phyloP scores from a whole-genome alignment of 2,888 invertebrate genomes.

The Yponomeuta malinellus region DNA sequence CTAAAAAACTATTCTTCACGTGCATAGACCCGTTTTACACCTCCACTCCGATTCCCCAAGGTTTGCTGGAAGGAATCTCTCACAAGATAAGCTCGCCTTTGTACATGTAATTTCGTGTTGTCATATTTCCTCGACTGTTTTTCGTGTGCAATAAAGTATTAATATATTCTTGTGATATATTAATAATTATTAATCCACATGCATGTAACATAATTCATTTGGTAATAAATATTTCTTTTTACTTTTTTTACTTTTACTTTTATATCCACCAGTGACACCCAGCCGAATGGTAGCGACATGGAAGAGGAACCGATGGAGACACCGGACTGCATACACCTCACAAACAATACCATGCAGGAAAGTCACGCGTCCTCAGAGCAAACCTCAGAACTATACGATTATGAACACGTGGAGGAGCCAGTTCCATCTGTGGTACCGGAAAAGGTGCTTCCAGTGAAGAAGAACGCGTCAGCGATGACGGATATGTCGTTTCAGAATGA shows the following conservation, averaged over 20 bases:
- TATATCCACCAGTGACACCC: conserved; percentile 33
- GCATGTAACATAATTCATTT: no score
- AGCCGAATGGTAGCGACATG: conserved; percentile 36
- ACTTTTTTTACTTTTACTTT: not conserved
- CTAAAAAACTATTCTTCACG: no score
- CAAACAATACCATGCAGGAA: conserved; percentile 14
- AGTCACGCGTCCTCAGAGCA: conserved; percentile 25
- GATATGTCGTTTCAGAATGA: conserved; percentile 31
- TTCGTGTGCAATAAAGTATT: no score
- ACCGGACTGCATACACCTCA: not conserved
- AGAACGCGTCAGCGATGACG: conserved; percentile 40
- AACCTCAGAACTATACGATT: conserved; percentile 37
- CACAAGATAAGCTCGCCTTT: no score
- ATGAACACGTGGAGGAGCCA: not conserved
- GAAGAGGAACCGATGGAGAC: conserved; percentile 8
- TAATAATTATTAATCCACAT: no score
- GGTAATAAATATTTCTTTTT: no score
- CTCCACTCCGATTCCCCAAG: no score
- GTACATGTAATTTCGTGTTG: no score
- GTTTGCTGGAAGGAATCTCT: no score
- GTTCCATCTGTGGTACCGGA: not conserved
- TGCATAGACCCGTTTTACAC: no score
- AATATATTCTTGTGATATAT: no score
- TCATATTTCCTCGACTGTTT: no score
- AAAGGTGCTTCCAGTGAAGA: conserved; percentile 18